Base-by-base conservation (phyloP, 2,113 vertebrate species). In the Corvus hawaiiensis region DNA sequence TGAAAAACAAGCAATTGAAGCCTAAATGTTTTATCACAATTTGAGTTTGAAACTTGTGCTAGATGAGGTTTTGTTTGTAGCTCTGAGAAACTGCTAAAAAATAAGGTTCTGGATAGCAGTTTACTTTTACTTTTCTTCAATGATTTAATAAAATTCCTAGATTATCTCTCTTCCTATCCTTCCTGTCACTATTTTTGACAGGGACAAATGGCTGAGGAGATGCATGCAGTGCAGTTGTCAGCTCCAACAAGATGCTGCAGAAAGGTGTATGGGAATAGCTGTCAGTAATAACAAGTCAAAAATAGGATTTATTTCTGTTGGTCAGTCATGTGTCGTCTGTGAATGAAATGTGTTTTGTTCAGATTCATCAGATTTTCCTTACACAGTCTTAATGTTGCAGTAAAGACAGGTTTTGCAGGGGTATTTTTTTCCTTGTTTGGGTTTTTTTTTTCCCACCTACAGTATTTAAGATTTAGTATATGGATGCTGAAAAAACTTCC, bases 361-460 rank as follows among this genome's bases (percentile, higher is more conserved):
- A 32, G 17, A 49, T 58, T 68, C 5, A 21, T 55, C n/a, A 76
- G 28, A 16, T 52, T 46, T 48, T 72, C 9, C 52, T 78, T 46
- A 32, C 35, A 10, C 15, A 52, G 7, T 35, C 24, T 64, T 67
- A 54, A 46, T 58, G 22, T 37, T 66, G 39, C n/a, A 56, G 16
- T 58, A 79, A 63, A 55, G 21, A 21, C 32, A 67, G 13, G 23
- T 52, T 83, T 91, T 41, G 39, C 46, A 39, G 49, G 7, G 9
- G 9, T 33, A 3, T 33, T 33, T 39, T 52, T 44, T 64, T 55
- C 9, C 5, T 79, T 33, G 21, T 61, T 48, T 49, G 10, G 2
- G 7, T 11, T 14, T 49, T 32, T 49, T 32, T 18, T 3, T 0
- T 3, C 12, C 5, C 7, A 6, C 7, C 4, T 33, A 20, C 49